Evolutionary conservation across 64 coral and sea anemone species (phyloP).

Genomic region (Stichodactyla helianthus): DNA sequence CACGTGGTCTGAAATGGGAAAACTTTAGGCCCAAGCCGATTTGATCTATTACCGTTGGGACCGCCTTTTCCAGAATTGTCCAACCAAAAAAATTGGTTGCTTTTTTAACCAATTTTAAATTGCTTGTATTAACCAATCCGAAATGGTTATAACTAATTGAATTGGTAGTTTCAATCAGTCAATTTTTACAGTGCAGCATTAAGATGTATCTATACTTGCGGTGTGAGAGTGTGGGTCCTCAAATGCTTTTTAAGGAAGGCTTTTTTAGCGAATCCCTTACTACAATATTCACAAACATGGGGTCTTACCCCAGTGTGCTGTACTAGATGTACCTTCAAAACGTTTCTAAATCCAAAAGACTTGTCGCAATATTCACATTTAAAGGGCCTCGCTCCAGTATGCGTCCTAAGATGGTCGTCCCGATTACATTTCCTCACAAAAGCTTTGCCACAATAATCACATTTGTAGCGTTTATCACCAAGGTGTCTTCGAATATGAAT

Average conservation of each 20-base stretch:
- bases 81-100: no score
- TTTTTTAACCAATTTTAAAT: neutral
- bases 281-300: slow-evolving; percentile 17
- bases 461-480: slow-evolving; percentile 22
- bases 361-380: slow-evolving; percentile 30
- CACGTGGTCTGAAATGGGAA: no score
- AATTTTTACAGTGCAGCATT: no score
- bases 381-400: slow-evolving; percentile 19
- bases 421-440: neutral
- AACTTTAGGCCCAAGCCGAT: no score
- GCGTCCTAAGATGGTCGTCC: neutral
- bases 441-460: slow-evolving; percentile 23
- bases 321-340: slow-evolving; percentile 13
- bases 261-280: neutral
- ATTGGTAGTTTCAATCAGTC: no score
- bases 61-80: no score
- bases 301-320: slow-evolving; percentile 32
- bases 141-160: no score
- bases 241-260: neutral
- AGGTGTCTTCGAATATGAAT: slow-evolving; percentile 14
- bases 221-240: neutral
- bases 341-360: neutral
- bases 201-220: no score
- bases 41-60: no score
- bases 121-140: no score